Evolutionary conservation across 1,140 invertebrate species (phyloP), one percentile per base, ranked within the genome.

Genomic region (Whitmania pigra): DNA sequence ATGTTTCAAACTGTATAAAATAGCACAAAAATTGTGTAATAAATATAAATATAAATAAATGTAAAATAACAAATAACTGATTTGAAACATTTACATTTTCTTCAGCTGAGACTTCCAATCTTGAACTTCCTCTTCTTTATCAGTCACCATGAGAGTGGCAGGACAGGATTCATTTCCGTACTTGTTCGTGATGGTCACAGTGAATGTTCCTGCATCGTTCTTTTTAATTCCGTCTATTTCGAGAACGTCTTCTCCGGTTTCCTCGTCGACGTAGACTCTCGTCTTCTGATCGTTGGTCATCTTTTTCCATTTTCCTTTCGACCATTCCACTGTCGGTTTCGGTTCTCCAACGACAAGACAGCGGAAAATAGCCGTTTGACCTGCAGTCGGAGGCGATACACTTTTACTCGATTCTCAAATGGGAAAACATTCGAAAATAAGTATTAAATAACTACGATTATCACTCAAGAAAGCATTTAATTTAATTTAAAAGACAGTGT

Each of bases 241-340:
- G 25, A 83, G 73, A 27, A 82, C 76, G 71, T 82, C 71, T 72
- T 79, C 77, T 27, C 76, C 76, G 6, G 78, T 79, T 13, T 73
- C 75, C 27, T 80, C 78, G 71, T 83, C 81, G 66, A 77, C 76
- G 73, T 74, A 80, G 73, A 78, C 76, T 20, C 76, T 71, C 25
- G 77, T 78, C 0, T 76, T 77, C 70, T 78, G 71, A 74, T 80
- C 77, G 36, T 69, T 71, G 3, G 71, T 72, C 29, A 81, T 75
- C 72, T 81, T 80, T 53, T 76, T 74, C 80, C 79, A 81, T 76
- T 81, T 82, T 43, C 81, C 81, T 70, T 82, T 82, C 1, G 81
- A 79, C 81, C 80, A 82, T 69, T 77, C 77, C 15, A 82, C 76
- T 17, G 75, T 79, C 17, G 81, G 81, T 57, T 72, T 73, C 20